These are phyloP conservation scores for Lepus timidus DNA, from an alignment of 2,113 vertebrate species.

Conservation along the genomic window DNA sequence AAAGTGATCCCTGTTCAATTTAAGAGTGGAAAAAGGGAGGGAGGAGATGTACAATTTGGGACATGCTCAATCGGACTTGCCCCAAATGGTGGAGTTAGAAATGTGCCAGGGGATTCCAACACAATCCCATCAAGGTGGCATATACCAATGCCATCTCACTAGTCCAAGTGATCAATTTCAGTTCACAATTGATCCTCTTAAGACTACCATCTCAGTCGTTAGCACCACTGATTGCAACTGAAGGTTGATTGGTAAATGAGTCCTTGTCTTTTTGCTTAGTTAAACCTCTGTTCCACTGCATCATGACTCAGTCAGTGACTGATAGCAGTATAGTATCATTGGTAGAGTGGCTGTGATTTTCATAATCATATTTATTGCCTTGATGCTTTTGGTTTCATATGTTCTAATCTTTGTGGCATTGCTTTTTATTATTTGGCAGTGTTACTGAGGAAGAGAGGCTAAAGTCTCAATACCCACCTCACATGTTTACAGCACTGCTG, in stretches of 20 bases:
- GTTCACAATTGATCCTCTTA: background rate
- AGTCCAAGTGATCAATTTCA: too few relatives aligned
- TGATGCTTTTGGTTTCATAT: conserved; percentile 55
- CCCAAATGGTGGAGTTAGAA: too few relatives aligned
- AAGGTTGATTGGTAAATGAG: background rate
- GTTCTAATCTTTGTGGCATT: conserved; percentile 3
- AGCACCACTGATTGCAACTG: background rate
- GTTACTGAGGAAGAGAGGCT: background rate
- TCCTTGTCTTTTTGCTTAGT: conserved; percentile 4
- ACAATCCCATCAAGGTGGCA: too few relatives aligned
- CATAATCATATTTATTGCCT: conserved; percentile 42
- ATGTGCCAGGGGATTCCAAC: too few relatives aligned
- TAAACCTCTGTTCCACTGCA: background rate
- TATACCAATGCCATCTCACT: too few relatives aligned
- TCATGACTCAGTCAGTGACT: background rate
- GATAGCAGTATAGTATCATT: background rate
- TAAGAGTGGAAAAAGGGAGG: too few relatives aligned
- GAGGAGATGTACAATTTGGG: too few relatives aligned
- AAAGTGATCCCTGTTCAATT: too few relatives aligned
- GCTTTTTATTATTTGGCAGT: background rate
- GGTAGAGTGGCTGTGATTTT: background rate
- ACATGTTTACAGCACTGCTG: conserved; percentile 57
- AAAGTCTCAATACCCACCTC: conserved; percentile 50
- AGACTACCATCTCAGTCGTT: background rate
- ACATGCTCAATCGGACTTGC: too few relatives aligned